Evolutionary conservation across 1,140 invertebrate genomes (phyloP), one percentile per base, ranked within the genome.

Genomic region (Whitmania pigra): DNA sequence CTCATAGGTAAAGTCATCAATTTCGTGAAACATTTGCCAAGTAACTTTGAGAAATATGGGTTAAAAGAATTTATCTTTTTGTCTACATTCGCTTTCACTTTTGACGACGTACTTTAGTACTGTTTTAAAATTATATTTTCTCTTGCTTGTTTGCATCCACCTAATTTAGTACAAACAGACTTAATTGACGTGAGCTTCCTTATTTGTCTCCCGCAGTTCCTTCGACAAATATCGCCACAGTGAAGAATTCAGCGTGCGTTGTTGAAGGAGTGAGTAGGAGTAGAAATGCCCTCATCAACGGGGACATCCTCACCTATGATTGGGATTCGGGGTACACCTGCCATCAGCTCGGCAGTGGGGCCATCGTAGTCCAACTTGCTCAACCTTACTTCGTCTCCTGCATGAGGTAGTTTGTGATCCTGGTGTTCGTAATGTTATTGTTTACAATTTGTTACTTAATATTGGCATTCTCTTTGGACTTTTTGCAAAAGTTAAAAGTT

Each of bases 321-420:
- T 98, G 94, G 94, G 94, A 99, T 82, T 92, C 89, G 74, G 93
- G 96, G 67, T 99, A 98, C 82, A 98, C 94, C 2, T 98, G 94
- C 82, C 96, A 99, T 86, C 95, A 99, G 83, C 84, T 99, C 54
- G 94, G 94, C 74, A 93, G 90, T 77, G 94, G 95, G 43, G 87
- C 89, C 74, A 97, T 99, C 78, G 86, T 93, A 74, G 88, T 99
- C 72, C 94, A 97, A 83, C 86, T 99, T 73, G 91, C 92, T 25
- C 96, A 99, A 83, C 95, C 96, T 1, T 98, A 95, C 82, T 86
- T 95, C 74, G 87, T 98, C 70, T 88, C 89, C 67, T 93, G 91
- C 11, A 89, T 97, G 86, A 88, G 91, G 88, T 89, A 82, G 75
- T 70, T 43, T 63, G 11, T 57, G 57, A 4, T 63, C 11, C 22